Evolutionary conservation across 2,113 vertebrate genomes (phyloP).

Genomic region (Stomatorhinus ivindoensis): DNA sequence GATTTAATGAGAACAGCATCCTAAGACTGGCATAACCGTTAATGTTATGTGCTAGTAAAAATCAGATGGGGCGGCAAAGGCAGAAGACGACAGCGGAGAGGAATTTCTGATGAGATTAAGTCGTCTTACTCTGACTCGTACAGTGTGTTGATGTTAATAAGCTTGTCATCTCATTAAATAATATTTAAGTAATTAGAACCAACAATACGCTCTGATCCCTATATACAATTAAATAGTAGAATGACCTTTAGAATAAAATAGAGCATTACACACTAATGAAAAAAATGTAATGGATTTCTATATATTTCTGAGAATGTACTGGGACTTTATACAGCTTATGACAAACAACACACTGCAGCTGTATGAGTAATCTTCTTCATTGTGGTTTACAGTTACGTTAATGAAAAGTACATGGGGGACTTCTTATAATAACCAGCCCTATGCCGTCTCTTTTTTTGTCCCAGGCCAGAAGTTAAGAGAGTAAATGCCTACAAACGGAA

Average conservation of each 20-base stretch:
- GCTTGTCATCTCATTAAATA: background rate
- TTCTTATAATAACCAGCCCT: slow-evolving; percentile 64
- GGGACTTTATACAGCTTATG: background rate
- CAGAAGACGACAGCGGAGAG: background rate
- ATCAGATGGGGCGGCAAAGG: background rate
- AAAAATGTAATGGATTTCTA: background rate
- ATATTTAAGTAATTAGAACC: background rate
- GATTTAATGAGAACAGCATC: slow-evolving; percentile 3
- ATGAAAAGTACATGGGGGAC: slow-evolving; percentile 56
- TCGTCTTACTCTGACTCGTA: background rate
- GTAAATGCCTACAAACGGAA: slow-evolving; percentile 44
- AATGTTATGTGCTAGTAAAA: background rate
- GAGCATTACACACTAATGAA: background rate
- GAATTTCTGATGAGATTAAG: background rate
- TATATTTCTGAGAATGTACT: background rate
- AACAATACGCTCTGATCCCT: background rate
- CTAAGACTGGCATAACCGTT: background rate
- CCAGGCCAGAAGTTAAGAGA: slow-evolving; percentile 53
- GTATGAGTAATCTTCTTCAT: slow-evolving; percentile 7
- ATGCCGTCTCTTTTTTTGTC: slow-evolving; percentile 37
- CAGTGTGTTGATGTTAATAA: background rate
- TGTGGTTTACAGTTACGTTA: slow-evolving; percentile 42
- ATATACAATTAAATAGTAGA: background rate
- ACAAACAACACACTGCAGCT: background rate
- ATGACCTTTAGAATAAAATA: background rate